Evolutionary conservation across 2,113 vertebrate species (phyloP), one percentile per base, ranked within the genome.

Genomic region (Epinephelus fuscoguttatus): DNA sequence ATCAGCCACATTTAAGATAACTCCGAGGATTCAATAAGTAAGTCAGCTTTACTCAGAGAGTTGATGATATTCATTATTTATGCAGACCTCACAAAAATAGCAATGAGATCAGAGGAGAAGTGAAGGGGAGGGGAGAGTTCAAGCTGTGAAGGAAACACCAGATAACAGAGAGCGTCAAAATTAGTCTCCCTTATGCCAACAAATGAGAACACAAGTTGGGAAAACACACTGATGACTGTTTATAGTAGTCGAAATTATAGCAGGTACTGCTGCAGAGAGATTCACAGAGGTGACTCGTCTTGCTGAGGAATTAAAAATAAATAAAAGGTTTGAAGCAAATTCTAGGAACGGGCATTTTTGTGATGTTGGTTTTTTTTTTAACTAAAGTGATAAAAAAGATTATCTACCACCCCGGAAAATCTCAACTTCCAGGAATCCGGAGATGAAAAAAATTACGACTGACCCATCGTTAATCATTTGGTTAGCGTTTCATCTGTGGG

Each of bases 1-100:
- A 18, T 70, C 53, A 49, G 18, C 49, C 30, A 53, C 47, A 42
- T 53, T 81, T 49, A 59, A 61, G 47, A 71, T 53, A 73, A 57
- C 33, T 23, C 71, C 42, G 19, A 73, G 61, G 73, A 75, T 62
- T 80, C 25, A 11, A 23, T 14, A 50, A 69, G 19, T 75, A 80
- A 82, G 72, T 76, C 69, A 18, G 52, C 72, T 79, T 63, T 33
- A 63, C 75, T 72, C 23, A 18, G 47, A 70, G 72, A 67, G 68
- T 71, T 80, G 68, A 82, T 84, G 49, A 15, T 76, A 81, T 81
- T 84, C 12, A 81, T 92, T 79, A 88, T 89, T 93, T 45, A 89
- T 87, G 66, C 59, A 74, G 55, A 71, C 64, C 45, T 60, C 19
- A 52, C 42, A 75, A 78, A 91, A 87, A 87, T 73, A 88, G 87